Percentiles rank a stretch among this genome's conserved stretches.
Evolutionary conservation across 2,888 invertebrate genomes (phyloP).

Genomic region (Aphodius granarius): DNA sequence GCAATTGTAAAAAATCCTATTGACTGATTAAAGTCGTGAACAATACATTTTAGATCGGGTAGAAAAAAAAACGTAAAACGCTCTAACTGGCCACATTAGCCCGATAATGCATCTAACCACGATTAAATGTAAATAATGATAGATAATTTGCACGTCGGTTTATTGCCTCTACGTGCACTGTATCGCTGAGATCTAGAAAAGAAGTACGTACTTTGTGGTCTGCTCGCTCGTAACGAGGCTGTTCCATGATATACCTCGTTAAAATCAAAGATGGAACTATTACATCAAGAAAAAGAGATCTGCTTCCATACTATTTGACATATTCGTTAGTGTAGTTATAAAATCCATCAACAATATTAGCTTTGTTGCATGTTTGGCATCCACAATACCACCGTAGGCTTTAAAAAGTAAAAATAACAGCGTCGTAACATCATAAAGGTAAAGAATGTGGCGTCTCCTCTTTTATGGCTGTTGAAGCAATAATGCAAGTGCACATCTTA

Average conservation of each 20-base stretch:
- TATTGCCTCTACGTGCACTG: constrained; percentile 7
- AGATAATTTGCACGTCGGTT: constrained; percentile 10
- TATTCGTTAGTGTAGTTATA: no score
- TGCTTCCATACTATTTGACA: no score
- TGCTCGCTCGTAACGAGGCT: no score
- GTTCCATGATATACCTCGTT: no score
- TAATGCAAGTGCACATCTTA: neutral
- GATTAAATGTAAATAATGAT: constrained; percentile 14
- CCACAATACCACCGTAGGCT: neutral
- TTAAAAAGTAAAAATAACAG: neutral
- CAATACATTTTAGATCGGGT: constrained; percentile 1
- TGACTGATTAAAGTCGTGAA: constrained; percentile 15
- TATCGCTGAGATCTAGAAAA: neutral
- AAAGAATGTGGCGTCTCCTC: neutral
- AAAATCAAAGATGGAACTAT: no score
- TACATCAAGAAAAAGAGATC: no score
- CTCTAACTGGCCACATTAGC: constrained; percentile 11
- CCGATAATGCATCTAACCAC: constrained; percentile 4
- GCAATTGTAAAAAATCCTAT: neutral
- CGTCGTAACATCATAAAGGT: neutral
- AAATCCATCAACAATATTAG: neutral
- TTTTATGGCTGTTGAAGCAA: neutral
- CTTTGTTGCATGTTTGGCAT: neutral
- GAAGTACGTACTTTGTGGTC: neutral
- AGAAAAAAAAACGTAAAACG: neutral